Base-by-base conservation (phyloP, 2,113 vertebrate genomes). In the Nannospalax galili region DNA sequence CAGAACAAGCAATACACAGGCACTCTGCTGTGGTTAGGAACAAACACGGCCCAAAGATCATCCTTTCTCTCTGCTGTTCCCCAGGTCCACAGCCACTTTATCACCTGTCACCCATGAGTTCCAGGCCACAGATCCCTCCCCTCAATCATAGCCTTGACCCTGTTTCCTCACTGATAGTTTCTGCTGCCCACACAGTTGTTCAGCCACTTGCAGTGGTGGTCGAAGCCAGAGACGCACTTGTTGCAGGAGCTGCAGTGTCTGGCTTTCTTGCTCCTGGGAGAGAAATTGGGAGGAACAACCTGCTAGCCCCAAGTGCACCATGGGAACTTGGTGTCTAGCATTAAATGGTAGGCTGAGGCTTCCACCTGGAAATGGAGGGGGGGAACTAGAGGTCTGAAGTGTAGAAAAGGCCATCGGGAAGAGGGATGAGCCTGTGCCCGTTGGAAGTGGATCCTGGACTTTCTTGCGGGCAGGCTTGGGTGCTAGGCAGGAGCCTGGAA, bases 161-260 rank as follows among this genome's bases (percentile, higher is more conserved):
- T 26, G 4, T 22, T 37, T 52, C 48, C 84, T 98, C 97, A 99
- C 99, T 98, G 94, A 94, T 99, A 99, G 97, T 99, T 99, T 84
- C 98, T 98, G 22, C 97, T 97, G 16, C 99, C 98, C n/a, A 99
- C 98, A 11, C 99, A 99, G 93, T 98, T 99, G 97, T 99, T 99
- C 70, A 99, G 97, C 98, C 99, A 99, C 78, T 98, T 98, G 96
- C 99, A 99, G 84, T 99, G 99, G 80, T 99, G 99, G 95, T 99
- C 99, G 72, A 99, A 99, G 90, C 98, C 98, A 1, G 98, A 95
- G 52, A 99, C 96, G 80, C 99, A 99, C 91, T 99, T 99, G 97
- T 99, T 99, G 98, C 99, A 99, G 87, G 97, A 79, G 1, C 98
- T 95, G 85, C 99, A 99, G 95, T 99, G 99, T 96, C 99, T 99